These are phyloP conservation scores for Drosophila pachea DNA, from an alignment of 1,140 invertebrate species.

Conservation along the genomic window DNA sequence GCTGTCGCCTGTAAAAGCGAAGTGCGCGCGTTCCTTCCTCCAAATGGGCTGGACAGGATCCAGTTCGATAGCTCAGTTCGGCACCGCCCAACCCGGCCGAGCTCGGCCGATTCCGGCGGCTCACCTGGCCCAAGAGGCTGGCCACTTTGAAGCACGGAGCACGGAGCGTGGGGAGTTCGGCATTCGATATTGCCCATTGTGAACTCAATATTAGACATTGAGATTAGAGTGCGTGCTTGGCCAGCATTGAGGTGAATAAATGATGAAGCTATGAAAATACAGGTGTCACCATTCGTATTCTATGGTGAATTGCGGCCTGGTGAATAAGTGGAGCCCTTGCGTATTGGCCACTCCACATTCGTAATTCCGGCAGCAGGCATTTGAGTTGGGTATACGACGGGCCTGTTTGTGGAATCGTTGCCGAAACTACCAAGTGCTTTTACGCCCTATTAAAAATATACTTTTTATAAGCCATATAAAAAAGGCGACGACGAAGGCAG, in stretches of 20 bases:
- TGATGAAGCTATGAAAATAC: no score
- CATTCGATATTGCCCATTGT: neutral
- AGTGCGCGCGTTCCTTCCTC: constrained; percentile 31
- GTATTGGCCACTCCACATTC: no score
- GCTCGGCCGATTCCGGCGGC: neutral
- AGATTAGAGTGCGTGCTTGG: no score
- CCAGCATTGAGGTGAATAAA: no score
- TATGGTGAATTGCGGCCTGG: no score
- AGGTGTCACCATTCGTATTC: no score
- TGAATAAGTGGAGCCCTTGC: no score
- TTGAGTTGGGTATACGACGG: neutral
- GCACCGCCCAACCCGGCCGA: no score
- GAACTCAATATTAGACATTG: neutral
- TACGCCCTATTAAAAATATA: constrained; percentile 78
- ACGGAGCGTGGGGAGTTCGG: neutral
- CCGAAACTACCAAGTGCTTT: constrained; percentile 71
- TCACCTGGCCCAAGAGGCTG: constrained; percentile 7
- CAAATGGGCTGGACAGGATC: constrained; percentile 19
- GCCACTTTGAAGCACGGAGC: neutral
- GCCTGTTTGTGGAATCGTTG: constrained; percentile 6
- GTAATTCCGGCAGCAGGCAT: neutral
- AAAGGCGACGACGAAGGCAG: constrained; percentile 32
- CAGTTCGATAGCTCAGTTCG: neutral
- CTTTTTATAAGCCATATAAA: constrained; percentile 77
- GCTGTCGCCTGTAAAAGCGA: constrained; percentile 70